These are phyloP conservation scores for Xiphorhynchus erythropygius DNA, from an alignment of 2,797 vertebrate genomes.

Conservation along the genomic window DNA sequence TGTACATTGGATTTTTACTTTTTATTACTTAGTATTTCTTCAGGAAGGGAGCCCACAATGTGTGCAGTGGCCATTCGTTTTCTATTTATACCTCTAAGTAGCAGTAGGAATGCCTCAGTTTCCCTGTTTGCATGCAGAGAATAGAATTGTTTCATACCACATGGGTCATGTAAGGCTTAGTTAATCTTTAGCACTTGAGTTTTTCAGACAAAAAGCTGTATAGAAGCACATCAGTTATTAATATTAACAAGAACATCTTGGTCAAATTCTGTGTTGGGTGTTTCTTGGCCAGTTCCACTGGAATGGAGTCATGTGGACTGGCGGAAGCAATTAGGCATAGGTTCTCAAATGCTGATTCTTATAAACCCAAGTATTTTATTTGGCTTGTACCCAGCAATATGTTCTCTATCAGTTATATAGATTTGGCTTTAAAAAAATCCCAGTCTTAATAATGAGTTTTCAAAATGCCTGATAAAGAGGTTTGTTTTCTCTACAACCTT, in stretches of 20 bases:
- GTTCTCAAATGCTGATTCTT: slow-evolving; percentile 41
- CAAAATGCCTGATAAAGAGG: not conserved
- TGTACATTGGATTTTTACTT: not conserved
- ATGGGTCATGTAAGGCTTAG: not conserved
- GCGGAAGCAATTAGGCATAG: not conserved
- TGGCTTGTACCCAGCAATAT: slow-evolving; percentile 14
- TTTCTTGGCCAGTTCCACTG: not conserved
- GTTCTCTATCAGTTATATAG: not conserved
- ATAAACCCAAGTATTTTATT: slow-evolving; percentile 30
- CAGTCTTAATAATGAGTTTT: not conserved
- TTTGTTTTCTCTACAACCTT: not conserved
- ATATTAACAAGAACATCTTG: not conserved
- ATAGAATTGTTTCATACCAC: not conserved
- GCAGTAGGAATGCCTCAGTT: not conserved
- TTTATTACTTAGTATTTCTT: not conserved
- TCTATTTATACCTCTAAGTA: not conserved
- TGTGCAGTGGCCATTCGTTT: not conserved
- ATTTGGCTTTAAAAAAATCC: fast-evolving
- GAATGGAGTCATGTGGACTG: not conserved
- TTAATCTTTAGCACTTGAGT: not conserved
- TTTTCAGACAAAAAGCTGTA: not conserved
- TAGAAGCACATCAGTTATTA: not conserved
- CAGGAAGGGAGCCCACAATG: not conserved
- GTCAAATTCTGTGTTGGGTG: not conserved
- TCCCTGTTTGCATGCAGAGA: not conserved